Evolutionary conservation across 2,888 invertebrate species (phyloP), one percentile per base, ranked within the genome.

Genomic region (Leptura quadrifasciata): DNA sequence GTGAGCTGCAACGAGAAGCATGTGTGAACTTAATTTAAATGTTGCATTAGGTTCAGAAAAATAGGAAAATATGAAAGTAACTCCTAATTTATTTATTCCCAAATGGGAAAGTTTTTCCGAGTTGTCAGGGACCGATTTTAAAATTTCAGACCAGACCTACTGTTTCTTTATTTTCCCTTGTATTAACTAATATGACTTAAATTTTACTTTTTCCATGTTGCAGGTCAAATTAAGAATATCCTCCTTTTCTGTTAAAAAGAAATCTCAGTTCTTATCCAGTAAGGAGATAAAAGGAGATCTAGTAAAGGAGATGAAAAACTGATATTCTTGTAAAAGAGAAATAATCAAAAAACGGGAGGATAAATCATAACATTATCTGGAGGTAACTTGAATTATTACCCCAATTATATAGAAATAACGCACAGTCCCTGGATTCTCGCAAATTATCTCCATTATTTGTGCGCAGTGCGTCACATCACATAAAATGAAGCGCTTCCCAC

Each of bases 351-450:
- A 20, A 57, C 31, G 15, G 31, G n/a, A 17, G 1, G 1, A 54
- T 71, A 71, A 71, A 61, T 71, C 71, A 71, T 71, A 71, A 61
- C 61, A 47, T 71, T 55, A 70, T 74, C 65, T 52, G 18, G 64
- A 72, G 64, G 60, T 65, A 60, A 58, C 70, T 68, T 71, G 73
- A 74, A 70, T 76, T 76, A 74, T 72, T 70, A 31, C 70, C 55
- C 27, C 74, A 72, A 74, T 76, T 76, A 76, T 67, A 73, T 79
- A 77, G 68, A 75, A 76, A 61, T 71, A 52, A 35, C 31, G 47
- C 61, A 31, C 61, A 3, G 69, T 69, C 20, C 35, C 61, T 20
- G 70, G 60, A 35, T 61, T 61, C 61, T 52, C 71, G 47, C 47
- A 71, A 71, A 71, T 69, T 69, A 58, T 47, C 58, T 47, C 55